Conservation (phyloP, 2,797 vertebrate genomes). For the Microcaecilia unicolor region DNA sequence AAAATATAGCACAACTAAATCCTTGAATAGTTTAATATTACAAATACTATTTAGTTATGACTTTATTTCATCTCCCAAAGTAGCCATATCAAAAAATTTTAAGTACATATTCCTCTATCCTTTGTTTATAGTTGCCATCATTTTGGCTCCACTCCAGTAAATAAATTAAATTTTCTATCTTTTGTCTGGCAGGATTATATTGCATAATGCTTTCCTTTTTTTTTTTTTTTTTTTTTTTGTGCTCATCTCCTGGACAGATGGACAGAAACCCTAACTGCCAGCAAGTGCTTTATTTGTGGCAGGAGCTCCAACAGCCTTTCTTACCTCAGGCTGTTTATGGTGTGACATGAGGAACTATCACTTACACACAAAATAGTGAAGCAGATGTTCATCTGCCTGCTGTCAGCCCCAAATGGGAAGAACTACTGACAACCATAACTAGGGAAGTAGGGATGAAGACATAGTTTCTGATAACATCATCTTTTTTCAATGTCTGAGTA, state of each 20-base stretch:
- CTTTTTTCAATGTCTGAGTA: too few species aligned
- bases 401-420: conserved; percentile 37
- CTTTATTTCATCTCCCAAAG: too few species aligned
- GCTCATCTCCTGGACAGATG: conserved; percentile 24
- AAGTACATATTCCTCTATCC: too few species aligned
- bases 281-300: conserved; percentile 24
- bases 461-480: too few species aligned
- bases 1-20: too few species aligned
- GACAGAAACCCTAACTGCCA: conserved; percentile 25
- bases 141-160: conserved; percentile 13
- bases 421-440: conserved; percentile 6
- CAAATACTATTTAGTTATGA: too few species aligned
- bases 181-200: conserved; percentile 17
- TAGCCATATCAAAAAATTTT: too few species aligned
- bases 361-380: conserved; percentile 21
- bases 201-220: conserved; percentile 14
- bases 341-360: conserved; percentile 24
- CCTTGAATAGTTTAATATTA: too few species aligned
- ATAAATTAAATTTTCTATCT: conserved; percentile 19
- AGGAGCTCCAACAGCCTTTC: conserved; percentile 19
- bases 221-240: neutral
- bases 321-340: conserved; percentile 33
- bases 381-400: conserved; percentile 30
- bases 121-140: conserved; percentile 17
- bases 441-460: conserved; percentile 16